phyloP scores from a whole-genome alignment of 2,797 vertebrate genomes.

The Pseudochirops corinnae region DNA sequence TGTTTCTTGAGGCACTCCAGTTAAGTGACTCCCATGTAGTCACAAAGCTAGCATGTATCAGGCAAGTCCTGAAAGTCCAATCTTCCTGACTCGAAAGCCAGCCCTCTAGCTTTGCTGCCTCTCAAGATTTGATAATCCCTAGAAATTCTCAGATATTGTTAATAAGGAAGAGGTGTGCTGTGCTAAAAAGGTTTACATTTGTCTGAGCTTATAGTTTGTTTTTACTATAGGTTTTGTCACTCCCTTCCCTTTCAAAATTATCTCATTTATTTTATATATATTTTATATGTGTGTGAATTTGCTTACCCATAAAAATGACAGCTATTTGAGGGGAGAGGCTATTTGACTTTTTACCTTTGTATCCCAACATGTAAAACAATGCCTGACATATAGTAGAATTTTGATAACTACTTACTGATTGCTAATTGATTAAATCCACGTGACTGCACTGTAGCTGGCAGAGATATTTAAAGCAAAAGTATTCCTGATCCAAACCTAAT shows the following conservation, averaged over 20 bases:
- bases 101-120: not conserved
- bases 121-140: not conserved
- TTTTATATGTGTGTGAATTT: too few relatives aligned
- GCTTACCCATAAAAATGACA: too few relatives aligned
- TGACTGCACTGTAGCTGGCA: too few relatives aligned
- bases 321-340: conserved; percentile 2
- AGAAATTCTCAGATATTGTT: not conserved
- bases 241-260: not conserved
- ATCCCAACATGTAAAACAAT: not conserved
- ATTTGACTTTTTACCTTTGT: conserved; percentile 15
- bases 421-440: too few relatives aligned
- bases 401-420: too few relatives aligned
- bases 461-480: not conserved
- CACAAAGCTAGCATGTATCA: not conserved
- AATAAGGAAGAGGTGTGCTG: too few relatives aligned
- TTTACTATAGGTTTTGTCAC: not conserved
- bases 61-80: not conserved
- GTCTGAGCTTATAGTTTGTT: not conserved
- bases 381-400: not conserved
- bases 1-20: too few relatives aligned
- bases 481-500: not conserved
- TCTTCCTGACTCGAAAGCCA: not conserved
- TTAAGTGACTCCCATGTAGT: not conserved
- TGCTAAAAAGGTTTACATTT: not conserved
- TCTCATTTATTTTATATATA: too few relatives aligned